Base-by-base conservation (phyloP, 2,113 vertebrate genomes). In the Orthonyx spaldingii region DNA sequence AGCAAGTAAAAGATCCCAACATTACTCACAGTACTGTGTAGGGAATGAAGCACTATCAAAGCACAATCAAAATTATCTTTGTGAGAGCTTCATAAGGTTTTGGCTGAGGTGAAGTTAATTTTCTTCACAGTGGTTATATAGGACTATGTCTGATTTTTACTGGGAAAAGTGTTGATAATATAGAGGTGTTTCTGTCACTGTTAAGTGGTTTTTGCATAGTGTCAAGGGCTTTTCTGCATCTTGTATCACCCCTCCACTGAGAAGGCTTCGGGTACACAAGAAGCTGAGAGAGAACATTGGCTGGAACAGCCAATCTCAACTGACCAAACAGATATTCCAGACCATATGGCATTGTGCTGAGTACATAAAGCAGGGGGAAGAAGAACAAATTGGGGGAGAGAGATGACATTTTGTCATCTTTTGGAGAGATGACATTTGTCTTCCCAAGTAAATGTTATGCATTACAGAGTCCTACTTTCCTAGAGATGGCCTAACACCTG, bases 331-430 rank as follows among this genome's bases (percentile, higher is more conserved):
- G 44, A 33, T 59, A 59, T 39, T 44, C 28, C 52, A 81, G 32
- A 57, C 37, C 32, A 13, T 28, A 13, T 16, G 23, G 52, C 19
- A 39, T 27, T 33, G 7, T 33, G 33, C 44, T 81, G 37, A 59
- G 16, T 33, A 33, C 0, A 0, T 44, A 65, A 65, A 44, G 3
- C 37, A 33, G 7, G 13, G 27, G 18, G 20, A 11, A 56, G n/a
- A 41, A 49, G 18, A 44, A 28, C 15, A 49, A 72, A 65, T 0
- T 20, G 15, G 27, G 32, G 15, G 4, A 57, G 44, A 65, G 59
- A 50, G 22, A 65, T 16, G 22, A 8, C 18, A 35, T 50, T 74
- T 52, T n/a, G n/a, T n/a, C n/a, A n/a, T n/a, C 8, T 27, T 57
- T 33, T 50, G 44, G 37, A 65, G 59, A 50, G 22, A 65, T 16